Evolutionary conservation across 1,140 invertebrate genomes (phyloP), one percentile per base, ranked within the genome.

Genomic region (Psix sp.): DNA sequence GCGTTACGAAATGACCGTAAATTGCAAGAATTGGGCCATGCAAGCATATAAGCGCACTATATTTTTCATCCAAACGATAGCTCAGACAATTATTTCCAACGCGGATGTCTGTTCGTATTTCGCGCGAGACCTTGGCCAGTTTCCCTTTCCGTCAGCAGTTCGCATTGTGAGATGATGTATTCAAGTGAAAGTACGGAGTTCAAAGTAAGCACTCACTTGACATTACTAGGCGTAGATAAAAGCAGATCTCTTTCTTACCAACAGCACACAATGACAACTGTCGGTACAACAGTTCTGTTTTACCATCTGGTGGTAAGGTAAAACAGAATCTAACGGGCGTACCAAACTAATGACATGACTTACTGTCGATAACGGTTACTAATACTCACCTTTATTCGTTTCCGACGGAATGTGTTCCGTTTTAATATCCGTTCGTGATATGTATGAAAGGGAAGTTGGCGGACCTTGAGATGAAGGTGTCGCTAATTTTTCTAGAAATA

Each of bases 401-500:
- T 88, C 87, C 0, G 82, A 75, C 21, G 86, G 82, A 31, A 87
- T 81, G 29, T 79, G 83, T 48, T 88, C 88, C 52, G 86, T 87
- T 67, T 89, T 88, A 40, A 88, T 85, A 45, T 86, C 86, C 57
- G 85, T 80, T 67, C 86, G 84, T 52, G 86, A 73, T 39, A 84
- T 77, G 13, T 87, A 84, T 57, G 86, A 63, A 70, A 84, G 83
- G 42, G 83, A 82, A 39, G 77, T 77, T 15, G 80, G 82, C 38
- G 82, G 80, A 26, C 79, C 51, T 73, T 87, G 87, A 16, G 85
- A 80, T 11, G 88, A 81, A 24, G 88, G 87, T 24, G 87, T 85
- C 54, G 87, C 86, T 67, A 88, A 81, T 82, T 88, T 88, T 83
- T 88, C 88, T 88, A 59, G 3, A 80, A 73, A 57, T 67, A 72